Base-by-base conservation (phyloP, 2,113 vertebrate genomes). In the Porphyrio hochstetteri region DNA sequence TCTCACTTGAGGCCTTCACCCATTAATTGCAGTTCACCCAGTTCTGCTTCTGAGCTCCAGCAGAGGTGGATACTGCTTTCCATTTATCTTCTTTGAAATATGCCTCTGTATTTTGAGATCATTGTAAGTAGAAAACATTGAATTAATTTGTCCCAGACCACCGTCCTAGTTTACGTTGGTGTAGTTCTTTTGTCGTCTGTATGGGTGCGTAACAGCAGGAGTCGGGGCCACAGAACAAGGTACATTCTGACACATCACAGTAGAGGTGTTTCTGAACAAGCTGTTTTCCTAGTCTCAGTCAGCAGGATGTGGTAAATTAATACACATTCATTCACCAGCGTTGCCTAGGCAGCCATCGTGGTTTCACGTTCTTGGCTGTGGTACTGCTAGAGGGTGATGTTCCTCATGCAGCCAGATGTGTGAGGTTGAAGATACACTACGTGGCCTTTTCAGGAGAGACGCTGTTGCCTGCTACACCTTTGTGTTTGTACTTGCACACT, bases 51-150 rank as follows among this genome's bases (percentile, higher is more conserved):
- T 93, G 92, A 93, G 70, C 76, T 88, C 70, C 55, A 82, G 77
- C 92, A 96, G 92, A 95, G 88, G 81, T 97, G 88, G 95, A 96
- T 78, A 85, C 81, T 94, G 91, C 91, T 94, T 91, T 96, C 74
- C 93, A 93, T 96, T 89, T 83, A 46, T 67, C 81, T 94, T 95
- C 96, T 95, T 95, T 94, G 93, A 94, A 93, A 79, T 92, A 84
- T 52, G 35, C 81, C 48, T 87, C 77, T 95, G 31, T 86, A 90
- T 92, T 96, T 96, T 93, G 83, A 81, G 59, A 92, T 57, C 63
- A 57, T n/a, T 94, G 42, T 92, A 90, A 89, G 79, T 86, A 95
- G 84, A 90, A 91, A 92, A 53, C 70, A 42, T n/a, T 76, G n/a
- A 85, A 82, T 50, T 85, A 71, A 92, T 56, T 91, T 88, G 53